Percentiles rank a stretch among this genome's conserved stretches.
Conservation (phyloP, 2,113 vertebrate species). For the Hucho hucho region DNA sequence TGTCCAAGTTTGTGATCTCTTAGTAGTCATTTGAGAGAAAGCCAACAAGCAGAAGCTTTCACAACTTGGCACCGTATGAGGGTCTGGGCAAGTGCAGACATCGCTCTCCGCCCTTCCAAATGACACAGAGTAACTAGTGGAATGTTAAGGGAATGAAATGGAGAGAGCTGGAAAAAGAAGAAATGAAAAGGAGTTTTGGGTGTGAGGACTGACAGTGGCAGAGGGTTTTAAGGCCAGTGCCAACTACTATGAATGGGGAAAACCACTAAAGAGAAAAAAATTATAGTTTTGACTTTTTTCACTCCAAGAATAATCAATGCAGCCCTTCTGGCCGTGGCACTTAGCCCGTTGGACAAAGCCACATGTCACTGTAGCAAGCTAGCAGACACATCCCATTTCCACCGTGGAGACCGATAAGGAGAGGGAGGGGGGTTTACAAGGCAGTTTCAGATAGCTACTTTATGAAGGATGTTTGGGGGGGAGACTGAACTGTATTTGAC, state of each 20-base stretch:
- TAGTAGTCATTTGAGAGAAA: constrained; percentile 77
- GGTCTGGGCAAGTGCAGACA: constrained; percentile 40
- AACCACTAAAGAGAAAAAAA: constrained; percentile 66
- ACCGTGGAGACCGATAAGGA: constrained; percentile 40
- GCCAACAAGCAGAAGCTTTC: constrained; percentile 80
- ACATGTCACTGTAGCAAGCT: constrained; percentile 47
- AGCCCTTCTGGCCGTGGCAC: constrained; percentile 58
- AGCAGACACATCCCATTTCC: constrained; percentile 43
- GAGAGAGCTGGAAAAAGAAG: constrained; percentile 76
- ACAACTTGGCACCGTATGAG: constrained; percentile 77
- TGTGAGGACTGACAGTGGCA: constrained; percentile 67
- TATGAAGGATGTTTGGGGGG: constrained; percentile 15
- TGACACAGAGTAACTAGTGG: constrained; percentile 18
- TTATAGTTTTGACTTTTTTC: constrained; percentile 46
- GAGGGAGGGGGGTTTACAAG: constrained; percentile 14
- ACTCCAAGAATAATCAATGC: constrained; percentile 72
- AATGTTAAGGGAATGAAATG: constrained; percentile 67
- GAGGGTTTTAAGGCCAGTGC: constrained; percentile 50
- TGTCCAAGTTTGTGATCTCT: constrained; percentile 53
- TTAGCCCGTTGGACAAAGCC: constrained; percentile 51
- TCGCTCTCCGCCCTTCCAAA: not conserved
- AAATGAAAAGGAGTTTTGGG: constrained; percentile 68
- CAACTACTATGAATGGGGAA: constrained; percentile 69
- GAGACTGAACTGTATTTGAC: not conserved
- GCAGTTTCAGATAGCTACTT: not conserved